phyloP scores from a whole-genome alignment of 2,797 vertebrate genomes.

The Sarcoramphus papa region DNA sequence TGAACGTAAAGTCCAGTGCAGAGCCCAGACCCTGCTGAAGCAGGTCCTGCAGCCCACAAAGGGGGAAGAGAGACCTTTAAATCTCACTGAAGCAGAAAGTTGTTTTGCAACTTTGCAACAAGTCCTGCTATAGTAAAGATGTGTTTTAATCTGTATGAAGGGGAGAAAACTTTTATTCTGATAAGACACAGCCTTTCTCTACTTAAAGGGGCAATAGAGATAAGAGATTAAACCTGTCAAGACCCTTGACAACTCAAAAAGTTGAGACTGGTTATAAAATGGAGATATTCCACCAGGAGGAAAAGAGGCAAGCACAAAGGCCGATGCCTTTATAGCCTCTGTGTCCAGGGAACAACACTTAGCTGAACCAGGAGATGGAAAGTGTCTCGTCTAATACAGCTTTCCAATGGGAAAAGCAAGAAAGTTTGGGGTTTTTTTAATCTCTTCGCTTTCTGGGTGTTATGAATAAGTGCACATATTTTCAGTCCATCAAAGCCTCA shows the following conservation, averaged over 20 bases:
- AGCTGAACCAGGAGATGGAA: not conserved
- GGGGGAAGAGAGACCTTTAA: not conserved
- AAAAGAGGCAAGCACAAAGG: not conserved
- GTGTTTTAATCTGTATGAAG: not conserved
- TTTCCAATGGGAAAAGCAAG: not conserved
- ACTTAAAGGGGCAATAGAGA: not conserved
- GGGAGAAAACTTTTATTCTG: not conserved
- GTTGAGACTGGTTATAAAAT: not conserved
- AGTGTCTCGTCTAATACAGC: not conserved
- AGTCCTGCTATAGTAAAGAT: not conserved
- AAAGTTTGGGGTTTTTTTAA: not conserved
- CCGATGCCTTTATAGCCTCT: rapidly evolving
- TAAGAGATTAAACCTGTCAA: not conserved
- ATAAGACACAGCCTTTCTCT: not conserved
- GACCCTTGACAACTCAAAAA: not conserved
- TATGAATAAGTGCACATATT: not conserved
- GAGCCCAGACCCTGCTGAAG: not conserved
- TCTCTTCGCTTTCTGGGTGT: not conserved
- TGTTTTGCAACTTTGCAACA: not conserved
- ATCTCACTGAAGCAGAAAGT: not conserved
- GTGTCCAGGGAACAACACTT: not conserved
- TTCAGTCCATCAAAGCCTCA: not conserved
- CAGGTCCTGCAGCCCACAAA: not conserved
- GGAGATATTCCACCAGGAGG: not conserved
- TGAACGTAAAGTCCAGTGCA: not conserved